Conservation (phyloP, 2,888 invertebrate genomes). For the Diachrysia chrysitis region DNA sequence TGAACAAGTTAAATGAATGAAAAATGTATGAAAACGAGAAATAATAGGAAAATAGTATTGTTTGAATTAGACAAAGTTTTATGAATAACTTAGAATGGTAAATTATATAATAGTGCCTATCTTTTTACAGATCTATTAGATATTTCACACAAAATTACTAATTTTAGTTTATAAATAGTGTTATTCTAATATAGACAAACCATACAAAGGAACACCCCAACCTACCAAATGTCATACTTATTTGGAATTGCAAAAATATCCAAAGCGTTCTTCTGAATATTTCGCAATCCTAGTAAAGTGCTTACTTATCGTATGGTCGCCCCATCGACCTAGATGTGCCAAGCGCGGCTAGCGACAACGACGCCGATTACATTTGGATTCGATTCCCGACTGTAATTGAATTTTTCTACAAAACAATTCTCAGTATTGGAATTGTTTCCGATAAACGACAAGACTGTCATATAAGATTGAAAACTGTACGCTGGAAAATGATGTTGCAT, state of each 20-base stretch:
- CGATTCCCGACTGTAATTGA: neutral
- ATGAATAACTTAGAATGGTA: too few species aligned
- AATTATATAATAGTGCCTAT: too few species aligned
- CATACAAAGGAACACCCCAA: neutral
- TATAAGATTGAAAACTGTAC: constrained; percentile 5
- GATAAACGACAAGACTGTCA: constrained; percentile 18
- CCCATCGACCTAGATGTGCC: constrained; percentile 7
- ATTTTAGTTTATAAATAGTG: too few species aligned
- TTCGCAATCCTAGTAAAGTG: neutral
- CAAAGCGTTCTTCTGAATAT: neutral
- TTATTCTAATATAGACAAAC: neutral
- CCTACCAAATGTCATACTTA: neutral
- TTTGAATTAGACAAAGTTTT: neutral
- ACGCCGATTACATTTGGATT: constrained; percentile 1
- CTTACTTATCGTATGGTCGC: constrained; percentile 1
- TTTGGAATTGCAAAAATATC: neutral
- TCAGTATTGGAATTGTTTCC: constrained; percentile 27
- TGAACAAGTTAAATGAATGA: neutral
- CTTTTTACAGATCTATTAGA: too few species aligned
- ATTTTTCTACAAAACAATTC: constrained; percentile 23
- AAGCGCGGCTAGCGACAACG: constrained; percentile 2
- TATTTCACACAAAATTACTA: too few species aligned
- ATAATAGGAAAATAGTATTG: neutral
- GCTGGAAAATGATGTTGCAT: neutral
- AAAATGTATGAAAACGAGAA: neutral